Evolutionary conservation across 2,113 vertebrate genomes (phyloP), one percentile per base, ranked within the genome.

Genomic region (Onychostoma macrolepis): DNA sequence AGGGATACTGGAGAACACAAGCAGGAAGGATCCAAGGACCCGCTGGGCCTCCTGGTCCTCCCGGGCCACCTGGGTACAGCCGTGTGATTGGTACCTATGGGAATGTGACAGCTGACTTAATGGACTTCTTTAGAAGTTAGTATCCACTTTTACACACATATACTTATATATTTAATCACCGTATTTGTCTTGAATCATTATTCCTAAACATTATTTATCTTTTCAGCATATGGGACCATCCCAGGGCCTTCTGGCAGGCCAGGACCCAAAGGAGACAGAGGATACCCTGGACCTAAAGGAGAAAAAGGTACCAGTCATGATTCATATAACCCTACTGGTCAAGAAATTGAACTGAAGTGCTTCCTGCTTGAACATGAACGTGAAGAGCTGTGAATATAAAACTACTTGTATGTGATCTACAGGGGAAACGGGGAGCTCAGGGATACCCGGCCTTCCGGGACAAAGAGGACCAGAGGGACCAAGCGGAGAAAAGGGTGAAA

Each of bases 71-170:
- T 0, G 98, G 98, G 58, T 91, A 96, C 90, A 99, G 96, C 93
- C 96, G 95, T 8, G 96, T 99, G 89, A 96, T 98, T 90, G 96
- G 94, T 8, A 63, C 96, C 84, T 97, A 99, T 26, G 96, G 97
- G 86, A 99, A 99, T 0, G 91, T 99, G 90, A 99, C 98, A 0
- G 91, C 95, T 33, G 98, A 99, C 90, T 97, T 99, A 90, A 95
- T 99, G 96, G 95, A 97, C 87, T 97, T 99, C 94, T 99, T 99
- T 87, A 97, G 95, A 95, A 92, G 98, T 99, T 92, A 96, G 90
- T n/a, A 58, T 3, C 53, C 10, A 53, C 50, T 19, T 72, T 72
- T 7, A 41, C 30, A 41, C 24, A 28, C n/a, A 63, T 63, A 65
- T 2, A 28, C 67, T 74, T 63, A 38, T 21, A 74, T 50, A 38